Evolutionary conservation across 2,888 invertebrate species (phyloP).

Genomic region (Sinotaia quadrata): DNA sequence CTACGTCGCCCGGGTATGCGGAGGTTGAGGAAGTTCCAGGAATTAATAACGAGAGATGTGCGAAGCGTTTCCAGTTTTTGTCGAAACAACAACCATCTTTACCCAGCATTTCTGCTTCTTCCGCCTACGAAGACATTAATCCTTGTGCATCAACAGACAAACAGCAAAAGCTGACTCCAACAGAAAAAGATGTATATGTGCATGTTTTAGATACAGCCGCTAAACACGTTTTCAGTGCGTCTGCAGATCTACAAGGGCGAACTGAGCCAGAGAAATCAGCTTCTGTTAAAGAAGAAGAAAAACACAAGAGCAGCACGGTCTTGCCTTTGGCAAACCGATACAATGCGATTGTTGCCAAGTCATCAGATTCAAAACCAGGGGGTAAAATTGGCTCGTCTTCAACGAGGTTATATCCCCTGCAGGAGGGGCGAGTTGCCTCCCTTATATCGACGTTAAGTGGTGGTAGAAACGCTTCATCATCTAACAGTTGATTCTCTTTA

Average conservation of each 20-base stretch:
- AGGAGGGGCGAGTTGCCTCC: conserved; percentile 21
- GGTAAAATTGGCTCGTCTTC: not conserved
- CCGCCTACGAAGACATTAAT: conserved; percentile 9
- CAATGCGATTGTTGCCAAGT: conserved; percentile 8
- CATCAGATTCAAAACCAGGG: not conserved
- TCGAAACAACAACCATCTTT: not conserved
- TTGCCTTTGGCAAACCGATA: conserved; percentile 6
- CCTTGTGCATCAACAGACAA: not conserved
- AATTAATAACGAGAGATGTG: not conserved
- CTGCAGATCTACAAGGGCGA: no score
- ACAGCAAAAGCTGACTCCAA: not conserved
- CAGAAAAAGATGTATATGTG: conserved; percentile 6
- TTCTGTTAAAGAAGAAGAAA: not conserved
- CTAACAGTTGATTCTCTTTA: no score
- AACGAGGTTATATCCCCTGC: conserved; percentile 21
- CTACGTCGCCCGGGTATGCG: conserved; percentile 32
- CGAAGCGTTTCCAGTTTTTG: conserved; percentile 9
- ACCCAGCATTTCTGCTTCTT: conserved; percentile 10
- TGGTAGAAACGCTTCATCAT: not conserved
- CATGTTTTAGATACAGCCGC: conserved; percentile 11
- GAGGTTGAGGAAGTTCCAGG: conserved; percentile 25
- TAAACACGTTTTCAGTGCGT: no score
- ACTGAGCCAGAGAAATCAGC: no score
- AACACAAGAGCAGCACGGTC: not conserved
- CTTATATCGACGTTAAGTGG: conserved; percentile 24